Evolutionary conservation across 37 sponge, comb jelly and placozoan species (phyloP), one percentile per base, ranked within the genome.

Genomic region (Agelas oroides): DNA sequence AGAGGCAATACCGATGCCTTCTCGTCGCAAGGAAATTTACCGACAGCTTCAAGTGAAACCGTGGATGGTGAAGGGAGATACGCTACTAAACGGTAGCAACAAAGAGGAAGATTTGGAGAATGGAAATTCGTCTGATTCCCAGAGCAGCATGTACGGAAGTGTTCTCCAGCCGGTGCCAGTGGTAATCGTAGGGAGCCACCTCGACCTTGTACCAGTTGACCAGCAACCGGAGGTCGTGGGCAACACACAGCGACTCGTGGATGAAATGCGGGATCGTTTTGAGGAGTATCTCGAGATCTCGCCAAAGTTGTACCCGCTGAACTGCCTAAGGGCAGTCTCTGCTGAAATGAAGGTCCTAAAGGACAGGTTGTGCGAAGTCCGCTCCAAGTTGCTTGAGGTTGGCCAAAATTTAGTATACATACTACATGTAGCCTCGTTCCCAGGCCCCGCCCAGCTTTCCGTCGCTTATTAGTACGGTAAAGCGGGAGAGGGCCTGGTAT

Each of bases 121-220:
- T 5, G 30, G 25, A 8, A 66, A 74, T 0, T 33, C 21, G n/a
- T 11, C 56, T 39, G 71, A 8, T 24, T 24, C 71, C 0, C 37
- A 53, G 12, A 57, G 53, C 19, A 46, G 17, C 61, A 67, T 76
- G 68, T 82, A 75, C n/a, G 65, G 59, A 0, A 77, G 70, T 32
- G 70, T 77, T 35, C 56, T 83, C 39, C 88, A 87, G 54, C 84
- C 89, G 0, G 90, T 94, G 0, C 94, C 94, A 0, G 87, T 94
- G 27, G 34, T 94, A 6, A 65, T 94, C 66, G 87, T 94, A 23
- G 94, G 91, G 23, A 89, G 87, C 32, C 94, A 94, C 30, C 79
- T 80, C 36, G 94, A 94, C 41, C 71, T 65, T 5, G 53, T 89
- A 0, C 73, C 74, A 24, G 32, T 38, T 23, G 41, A 27, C 0